Conservation (phyloP, 2,888 invertebrate genomes). For the Callinectes sapidus region DNA sequence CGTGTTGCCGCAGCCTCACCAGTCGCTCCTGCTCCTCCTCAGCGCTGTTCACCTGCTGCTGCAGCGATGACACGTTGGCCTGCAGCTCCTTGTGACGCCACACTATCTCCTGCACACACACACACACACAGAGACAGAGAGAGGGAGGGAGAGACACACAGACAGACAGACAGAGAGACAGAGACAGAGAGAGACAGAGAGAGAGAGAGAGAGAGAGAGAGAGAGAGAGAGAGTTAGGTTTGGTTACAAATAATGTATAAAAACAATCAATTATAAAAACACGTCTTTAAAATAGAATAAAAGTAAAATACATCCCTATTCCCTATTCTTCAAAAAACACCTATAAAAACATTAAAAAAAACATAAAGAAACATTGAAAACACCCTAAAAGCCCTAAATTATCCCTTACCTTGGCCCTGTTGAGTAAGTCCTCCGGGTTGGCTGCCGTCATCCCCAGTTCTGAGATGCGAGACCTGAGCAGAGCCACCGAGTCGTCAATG, state of each 20-base stretch:
- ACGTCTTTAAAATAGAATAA: too few species aligned
- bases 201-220: neutral
- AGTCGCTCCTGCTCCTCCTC: slow-evolving; percentile 87
- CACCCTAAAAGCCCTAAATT: too few species aligned
- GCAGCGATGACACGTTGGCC: slow-evolving; percentile 89
- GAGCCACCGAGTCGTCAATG: slow-evolving; percentile 92
- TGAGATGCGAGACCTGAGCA: slow-evolving; percentile 91
- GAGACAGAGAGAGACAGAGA: neutral
- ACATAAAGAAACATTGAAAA: too few species aligned
- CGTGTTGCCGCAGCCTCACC: slow-evolving; percentile 84
- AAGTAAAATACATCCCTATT: too few species aligned
- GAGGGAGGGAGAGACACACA: neutral
- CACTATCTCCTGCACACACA: slow-evolving; percentile 82
- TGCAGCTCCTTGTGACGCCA: slow-evolving; percentile 94
- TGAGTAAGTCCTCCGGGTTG: slow-evolving; percentile 76
- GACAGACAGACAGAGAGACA: neutral
- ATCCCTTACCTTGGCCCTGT: slow-evolving; percentile 74
- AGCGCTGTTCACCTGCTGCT: slow-evolving; percentile 83
- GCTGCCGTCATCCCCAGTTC: slow-evolving; percentile 86
- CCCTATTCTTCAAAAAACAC: too few species aligned
- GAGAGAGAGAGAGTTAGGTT: too few species aligned
- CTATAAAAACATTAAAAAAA: neutral
- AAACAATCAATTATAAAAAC: too few species aligned
- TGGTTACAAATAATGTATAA: too few species aligned
- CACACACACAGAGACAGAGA: neutral